Evolutionary conservation across 2,888 invertebrate genomes (phyloP), one percentile per base, ranked within the genome.

Genomic region (Penaeus monodon): DNA sequence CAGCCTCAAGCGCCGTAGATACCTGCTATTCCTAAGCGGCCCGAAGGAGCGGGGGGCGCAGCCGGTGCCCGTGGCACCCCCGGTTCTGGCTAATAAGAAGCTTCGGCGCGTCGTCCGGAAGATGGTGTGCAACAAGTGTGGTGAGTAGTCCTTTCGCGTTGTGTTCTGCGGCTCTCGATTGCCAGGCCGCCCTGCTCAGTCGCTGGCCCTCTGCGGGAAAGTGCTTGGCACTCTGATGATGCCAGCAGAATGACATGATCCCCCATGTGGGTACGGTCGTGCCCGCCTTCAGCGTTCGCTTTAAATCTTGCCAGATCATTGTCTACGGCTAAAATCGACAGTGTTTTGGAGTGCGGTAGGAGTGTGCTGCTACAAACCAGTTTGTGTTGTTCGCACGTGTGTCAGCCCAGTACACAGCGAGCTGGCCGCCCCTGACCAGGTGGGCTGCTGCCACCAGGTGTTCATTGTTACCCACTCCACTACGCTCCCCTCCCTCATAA

Each of bases 31-130:
- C 70, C 78, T 82, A 57, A 83, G 86, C 73, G 86, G 82, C 57
- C 29, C 44, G 27, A 38, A 63, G 38, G 76, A 44, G 33, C 86
- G 77, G 63, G 77, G 78, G 17, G 78, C 70, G 78, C 64, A 33
- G 22, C 86, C 78, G 33, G 74, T 82, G 57, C 82, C 86, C 24
- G 82, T 82, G 44, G 82, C 82, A 57, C 79, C 82, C 57, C 86
- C 86, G 27, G 86, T 82, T 29, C 82, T 65, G 44, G 86, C 86
- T 82, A 78, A 27, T 73, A 86, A 70, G 86, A 86, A 86, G 82
- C 64, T 79, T 63, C 78, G 86, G 70, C 86, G 86, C 70, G 70
- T 86, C 82, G 86, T 86, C 63, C 86, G 86, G 65, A 86, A 86
- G 82, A 86, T 80, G 66, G 78, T 86, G 74, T 86, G 82, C 86